These are phyloP conservation scores for Rhopilema esculentum DNA, from an alignment of 30 jellyfish, hydroid and myxozoan genomes.

Conservation along the genomic window DNA sequence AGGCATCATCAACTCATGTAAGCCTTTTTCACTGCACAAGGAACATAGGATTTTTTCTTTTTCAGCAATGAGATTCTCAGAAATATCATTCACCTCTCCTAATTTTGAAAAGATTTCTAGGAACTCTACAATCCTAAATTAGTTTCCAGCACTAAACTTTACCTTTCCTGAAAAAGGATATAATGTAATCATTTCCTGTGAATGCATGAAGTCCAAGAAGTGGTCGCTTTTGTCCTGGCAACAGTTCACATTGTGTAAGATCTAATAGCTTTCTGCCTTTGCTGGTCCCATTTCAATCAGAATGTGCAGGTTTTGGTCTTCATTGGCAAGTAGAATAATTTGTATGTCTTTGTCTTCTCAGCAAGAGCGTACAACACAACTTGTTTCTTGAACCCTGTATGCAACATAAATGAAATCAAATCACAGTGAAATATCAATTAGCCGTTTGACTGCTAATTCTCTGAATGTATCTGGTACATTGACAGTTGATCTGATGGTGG, in stretches of 20 bases:
- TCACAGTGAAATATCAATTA: neutral
- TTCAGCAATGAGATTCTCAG: slow-evolving; percentile 15
- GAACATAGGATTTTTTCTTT: slow-evolving; percentile 8
- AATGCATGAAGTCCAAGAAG: too few species aligned
- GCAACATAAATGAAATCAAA: slow-evolving; percentile 35
- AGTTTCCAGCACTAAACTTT: too few species aligned
- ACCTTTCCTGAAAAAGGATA: too few species aligned
- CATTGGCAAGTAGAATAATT: slow-evolving; percentile 23
- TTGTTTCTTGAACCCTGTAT: slow-evolving; percentile 33
- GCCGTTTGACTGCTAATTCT: too few species aligned
- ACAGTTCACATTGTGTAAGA: too few species aligned
- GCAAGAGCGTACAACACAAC: slow-evolving; percentile 8
- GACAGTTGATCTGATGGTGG: too few species aligned
- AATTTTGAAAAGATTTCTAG: neutral
- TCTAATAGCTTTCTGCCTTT: too few species aligned
- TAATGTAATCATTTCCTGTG: too few species aligned
- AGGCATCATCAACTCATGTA: too few species aligned
- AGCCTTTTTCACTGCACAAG: slow-evolving; percentile 31
- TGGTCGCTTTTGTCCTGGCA: too few species aligned
- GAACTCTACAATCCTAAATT: slow-evolving; percentile 4
- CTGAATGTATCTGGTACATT: too few species aligned
- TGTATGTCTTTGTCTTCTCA: slow-evolving; percentile 45
- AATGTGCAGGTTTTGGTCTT: neutral
- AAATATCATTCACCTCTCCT: neutral
- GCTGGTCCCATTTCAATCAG: slow-evolving; percentile 19